Evolutionary conservation across 30 jellyfish, hydroid and myxozoan genomes (phyloP), one percentile per base, ranked within the genome.

Genomic region (Aurelia aurita): DNA sequence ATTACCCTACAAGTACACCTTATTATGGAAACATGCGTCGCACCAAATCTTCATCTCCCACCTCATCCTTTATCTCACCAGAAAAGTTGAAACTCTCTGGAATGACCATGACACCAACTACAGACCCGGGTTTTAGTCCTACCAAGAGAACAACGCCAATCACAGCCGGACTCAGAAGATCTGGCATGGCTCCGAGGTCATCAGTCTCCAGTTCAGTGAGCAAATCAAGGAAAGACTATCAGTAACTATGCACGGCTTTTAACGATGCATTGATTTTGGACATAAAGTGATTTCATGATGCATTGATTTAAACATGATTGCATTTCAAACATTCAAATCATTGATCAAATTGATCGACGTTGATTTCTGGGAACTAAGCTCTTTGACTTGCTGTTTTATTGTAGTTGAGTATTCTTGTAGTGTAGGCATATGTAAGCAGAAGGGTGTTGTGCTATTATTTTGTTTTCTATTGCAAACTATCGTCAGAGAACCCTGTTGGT

Each of bases 81-180:
- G 97, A 89, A 13, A 89, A 82, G 81, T 65, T 83, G 61, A 68
- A 69, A 58, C 35, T 72, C 55, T 89, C 92, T 45, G 88, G 83
- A 60, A 74, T 74, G 20, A 60, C 84, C 68, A 81, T 92, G 96
- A 81, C 97, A 21, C 96, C 98, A 61, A 73, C 98, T 11, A 87
- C 95, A 43, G 98, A 86, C 67, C 97, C 98, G 0, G 97, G 97
- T 5, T 57, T 87, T 22, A 72, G 91, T 26, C 91, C 97, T 12
- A 72, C 85, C n/a, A 84, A 94, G 60, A 93, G 97, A 31, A 80
- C 95, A 57, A 77, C 90, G 20, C 98, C 98, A 20, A 92, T 92
- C 18, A 86, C 97, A 20, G 90, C 95, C 10, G 98, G 95, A 35
- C 53, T 80, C 49, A 73, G 95, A 58, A 72, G 86, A 39, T 80